A percentile compares a stretch with the other conserved stretches of the same genome.
These are phyloP conservation scores for Tetropium fuscum DNA, from an alignment of 2,888 invertebrate species.

Conservation along the genomic window DNA sequence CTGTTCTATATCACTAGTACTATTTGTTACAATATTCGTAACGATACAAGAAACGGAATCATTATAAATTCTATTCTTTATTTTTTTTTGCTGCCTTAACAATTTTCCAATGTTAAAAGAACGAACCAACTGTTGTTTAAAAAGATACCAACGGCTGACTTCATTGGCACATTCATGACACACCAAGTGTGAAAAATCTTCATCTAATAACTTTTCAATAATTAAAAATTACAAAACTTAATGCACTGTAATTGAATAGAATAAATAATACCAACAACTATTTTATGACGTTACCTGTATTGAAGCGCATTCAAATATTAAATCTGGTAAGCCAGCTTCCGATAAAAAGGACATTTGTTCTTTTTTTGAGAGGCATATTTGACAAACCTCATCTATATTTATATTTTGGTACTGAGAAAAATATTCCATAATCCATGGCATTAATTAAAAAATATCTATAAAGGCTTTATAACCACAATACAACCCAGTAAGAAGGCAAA, in stretches of 20 bases:
- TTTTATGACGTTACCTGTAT: background rate
- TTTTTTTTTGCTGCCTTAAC: conserved; percentile 6
- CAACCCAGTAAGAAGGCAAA: no score
- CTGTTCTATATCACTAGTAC: background rate
- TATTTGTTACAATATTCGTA: background rate
- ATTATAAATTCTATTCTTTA: background rate
- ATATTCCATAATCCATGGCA: background rate
- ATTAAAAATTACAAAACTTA: no score
- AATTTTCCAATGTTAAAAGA: conserved; percentile 6
- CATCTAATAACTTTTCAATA: conserved; percentile 2
- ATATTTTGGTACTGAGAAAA: conserved; percentile 3
- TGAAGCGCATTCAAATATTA: conserved; percentile 7
- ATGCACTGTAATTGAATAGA: no score
- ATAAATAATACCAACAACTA: background rate
- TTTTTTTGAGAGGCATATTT: background rate
- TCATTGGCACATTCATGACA: conserved; percentile 7
- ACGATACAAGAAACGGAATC: background rate
- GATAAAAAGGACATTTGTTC: conserved; percentile 9
- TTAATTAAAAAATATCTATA: no score
- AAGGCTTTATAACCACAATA: no score
- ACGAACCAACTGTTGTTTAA: conserved; percentile 7
- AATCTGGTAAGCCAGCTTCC: conserved; percentile 7
- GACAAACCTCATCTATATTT: conserved; percentile 7
- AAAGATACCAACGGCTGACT: conserved; percentile 11
- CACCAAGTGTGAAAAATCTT: conserved; percentile 3